Conservation (phyloP, 2,113 vertebrate species). For the Menidia beryllina region DNA sequence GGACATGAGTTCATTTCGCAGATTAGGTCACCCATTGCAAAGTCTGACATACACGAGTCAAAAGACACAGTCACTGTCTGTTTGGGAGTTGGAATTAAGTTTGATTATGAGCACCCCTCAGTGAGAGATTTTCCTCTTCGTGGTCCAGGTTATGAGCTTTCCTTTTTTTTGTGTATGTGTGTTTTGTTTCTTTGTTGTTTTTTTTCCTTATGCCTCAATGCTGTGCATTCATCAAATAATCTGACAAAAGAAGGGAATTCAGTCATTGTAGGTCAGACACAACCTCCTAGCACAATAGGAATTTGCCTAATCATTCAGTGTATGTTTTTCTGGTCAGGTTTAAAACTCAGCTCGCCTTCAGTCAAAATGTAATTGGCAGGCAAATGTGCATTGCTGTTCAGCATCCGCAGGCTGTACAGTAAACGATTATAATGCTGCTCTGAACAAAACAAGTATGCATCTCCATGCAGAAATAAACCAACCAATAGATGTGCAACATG, state of each 20-base stretch:
- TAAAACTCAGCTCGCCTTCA: conserved; percentile 13
- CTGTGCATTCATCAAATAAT: conserved; percentile 32
- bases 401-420: conserved; percentile 33
- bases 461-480: conserved; percentile 31
- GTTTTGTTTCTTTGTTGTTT: conserved; percentile 15
- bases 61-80: conserved; percentile 23
- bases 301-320: conserved; percentile 20
- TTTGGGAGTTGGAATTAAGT: conserved; percentile 5
- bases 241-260: conserved; percentile 64
- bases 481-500: conserved; percentile 30
- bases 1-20: conserved; percentile 64
- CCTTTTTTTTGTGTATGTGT: not conserved
- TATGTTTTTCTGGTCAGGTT: conserved; percentile 16
- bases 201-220: not conserved
- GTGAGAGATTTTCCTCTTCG: not conserved
- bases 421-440: conserved; percentile 59
- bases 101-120: not conserved
- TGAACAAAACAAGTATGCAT: conserved; percentile 39
- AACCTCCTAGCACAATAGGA: conserved; percentile 25
- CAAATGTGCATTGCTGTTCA: conserved; percentile 53
- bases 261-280: not conserved
- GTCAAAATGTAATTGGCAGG: conserved; percentile 47
- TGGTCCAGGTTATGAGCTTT: no score
- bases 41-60: conserved; percentile 18
- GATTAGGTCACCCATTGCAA: conserved; percentile 33